phyloP scores from a whole-genome alignment of 2,888 invertebrate genomes.

The Chydorus sphaericus region DNA sequence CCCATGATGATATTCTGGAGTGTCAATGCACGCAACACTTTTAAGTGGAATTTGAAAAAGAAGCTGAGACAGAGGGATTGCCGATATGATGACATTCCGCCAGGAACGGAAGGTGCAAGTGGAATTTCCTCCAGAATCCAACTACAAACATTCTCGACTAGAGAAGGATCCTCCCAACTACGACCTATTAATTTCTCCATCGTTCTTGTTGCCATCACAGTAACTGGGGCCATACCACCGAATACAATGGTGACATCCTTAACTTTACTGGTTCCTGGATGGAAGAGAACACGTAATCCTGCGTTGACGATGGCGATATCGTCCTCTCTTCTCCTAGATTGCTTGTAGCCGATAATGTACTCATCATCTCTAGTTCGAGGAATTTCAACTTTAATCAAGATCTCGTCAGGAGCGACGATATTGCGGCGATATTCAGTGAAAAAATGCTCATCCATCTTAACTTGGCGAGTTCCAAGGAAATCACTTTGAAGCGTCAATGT shows the following conservation, averaged over 20 bases:
- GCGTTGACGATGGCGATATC: constrained; percentile 92
- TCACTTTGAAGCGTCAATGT: constrained; percentile 16
- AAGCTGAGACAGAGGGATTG: constrained; percentile 27
- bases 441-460: constrained; percentile 59
- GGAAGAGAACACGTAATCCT: constrained; percentile 50
- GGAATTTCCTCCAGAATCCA: constrained; percentile 57
- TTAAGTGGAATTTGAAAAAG: constrained; percentile 13
- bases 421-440: constrained; percentile 78
- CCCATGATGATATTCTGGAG: background rate
- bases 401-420: constrained; percentile 52
- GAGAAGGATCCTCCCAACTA: constrained; percentile 6
- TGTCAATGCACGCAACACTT: constrained; percentile 16
- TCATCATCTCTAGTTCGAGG: constrained; percentile 53
- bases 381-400: constrained; percentile 62
- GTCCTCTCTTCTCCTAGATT: constrained; percentile 79
- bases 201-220: constrained; percentile 54
- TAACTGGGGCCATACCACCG: constrained; percentile 86
- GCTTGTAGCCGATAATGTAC: constrained; percentile 73
- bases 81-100: constrained; percentile 67
- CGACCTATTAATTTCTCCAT: constrained; percentile 39
- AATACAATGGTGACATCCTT: constrained; percentile 54
- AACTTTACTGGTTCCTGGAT: constrained; percentile 38
- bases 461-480: constrained; percentile 29
- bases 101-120: constrained; percentile 59
- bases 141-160: constrained; percentile 44